Conservation (phyloP, 2,113 vertebrate genomes). For the Poeciliopsis occidentalis region DNA sequence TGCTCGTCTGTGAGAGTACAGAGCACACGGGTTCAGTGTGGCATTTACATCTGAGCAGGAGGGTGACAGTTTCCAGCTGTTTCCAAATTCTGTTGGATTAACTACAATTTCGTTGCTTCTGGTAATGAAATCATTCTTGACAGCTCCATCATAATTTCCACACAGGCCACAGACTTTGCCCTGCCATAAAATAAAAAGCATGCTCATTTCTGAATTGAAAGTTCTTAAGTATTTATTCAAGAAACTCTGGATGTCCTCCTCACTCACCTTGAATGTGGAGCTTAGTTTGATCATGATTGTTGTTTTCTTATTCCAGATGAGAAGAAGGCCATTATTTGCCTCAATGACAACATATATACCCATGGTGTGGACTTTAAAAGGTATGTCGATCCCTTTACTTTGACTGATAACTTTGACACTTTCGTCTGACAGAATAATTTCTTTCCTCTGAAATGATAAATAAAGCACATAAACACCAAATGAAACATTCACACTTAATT, state of each 20-base stretch:
- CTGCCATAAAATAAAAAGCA: conserved; percentile 64
- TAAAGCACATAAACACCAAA: not conserved
- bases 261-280: conserved; percentile 83
- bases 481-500: too few relatives aligned
- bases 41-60: conserved; percentile 77
- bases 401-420: conserved; percentile 78
- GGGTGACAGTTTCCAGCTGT: conserved; percentile 86
- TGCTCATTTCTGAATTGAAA: conserved; percentile 9
- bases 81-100: conserved; percentile 83
- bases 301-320: conserved; percentile 92
- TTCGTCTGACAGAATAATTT: conserved; percentile 84
- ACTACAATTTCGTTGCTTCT: conserved; percentile 82
- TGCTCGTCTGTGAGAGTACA: conserved; percentile 82
- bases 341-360: conserved; percentile 90
- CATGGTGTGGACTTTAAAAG: conserved; percentile 83
- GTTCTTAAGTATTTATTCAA: not conserved
- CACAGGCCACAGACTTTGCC: conserved; percentile 88
- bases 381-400: conserved; percentile 69
- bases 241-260: not conserved
- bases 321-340: conserved; percentile 79
- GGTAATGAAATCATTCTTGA: conserved; percentile 88
- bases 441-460: conserved; percentile 79
- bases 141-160: conserved; percentile 89
- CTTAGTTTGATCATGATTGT: conserved; percentile 87
- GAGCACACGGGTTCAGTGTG: conserved; percentile 72